A percentile compares a stretch with the other conserved stretches of the same genome.
Conservation (phyloP, 30 jellyfish, hydroid and myxozoan genomes). For the Hydractinia symbiolongicarpus region DNA sequence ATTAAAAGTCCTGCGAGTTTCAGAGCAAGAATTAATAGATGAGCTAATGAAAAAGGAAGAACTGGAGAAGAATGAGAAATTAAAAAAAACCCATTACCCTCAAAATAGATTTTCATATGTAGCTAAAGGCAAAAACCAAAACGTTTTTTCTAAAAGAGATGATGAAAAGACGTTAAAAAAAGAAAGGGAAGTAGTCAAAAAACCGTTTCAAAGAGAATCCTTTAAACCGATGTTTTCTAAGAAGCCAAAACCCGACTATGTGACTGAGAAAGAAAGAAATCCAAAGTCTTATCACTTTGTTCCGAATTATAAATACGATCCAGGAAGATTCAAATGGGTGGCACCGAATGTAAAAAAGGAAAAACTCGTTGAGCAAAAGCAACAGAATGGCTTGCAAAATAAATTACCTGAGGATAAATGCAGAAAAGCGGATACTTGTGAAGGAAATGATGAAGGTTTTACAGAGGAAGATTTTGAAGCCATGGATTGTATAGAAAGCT, state of each 20-base stretch:
- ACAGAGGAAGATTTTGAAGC: neutral
- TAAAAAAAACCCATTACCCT: too few species aligned
- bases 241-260: too few species aligned
- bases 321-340: conserved; percentile 3
- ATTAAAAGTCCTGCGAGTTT: neutral
- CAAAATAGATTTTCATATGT: too few species aligned
- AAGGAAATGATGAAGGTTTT: neutral
- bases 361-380: neutral
- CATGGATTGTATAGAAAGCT: neutral
- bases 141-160: too few species aligned
- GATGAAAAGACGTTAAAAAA: too few species aligned
- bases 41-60: neutral
- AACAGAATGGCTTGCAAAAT: neutral
- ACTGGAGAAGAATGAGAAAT: too few species aligned
- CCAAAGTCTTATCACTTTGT: too few species aligned
- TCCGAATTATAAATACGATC: neutral
- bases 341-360: neutral
- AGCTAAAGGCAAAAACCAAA: too few species aligned
- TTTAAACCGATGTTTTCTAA: too few species aligned
- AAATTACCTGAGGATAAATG: neutral
- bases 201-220: too few species aligned
- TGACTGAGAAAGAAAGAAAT: too few species aligned
- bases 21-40: neutral
- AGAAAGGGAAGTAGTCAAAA: too few species aligned
- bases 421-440: neutral